These are phyloP conservation scores for Gymnopithys bicolor DNA, from an alignment of 2,797 vertebrate species.

Conservation along the genomic window DNA sequence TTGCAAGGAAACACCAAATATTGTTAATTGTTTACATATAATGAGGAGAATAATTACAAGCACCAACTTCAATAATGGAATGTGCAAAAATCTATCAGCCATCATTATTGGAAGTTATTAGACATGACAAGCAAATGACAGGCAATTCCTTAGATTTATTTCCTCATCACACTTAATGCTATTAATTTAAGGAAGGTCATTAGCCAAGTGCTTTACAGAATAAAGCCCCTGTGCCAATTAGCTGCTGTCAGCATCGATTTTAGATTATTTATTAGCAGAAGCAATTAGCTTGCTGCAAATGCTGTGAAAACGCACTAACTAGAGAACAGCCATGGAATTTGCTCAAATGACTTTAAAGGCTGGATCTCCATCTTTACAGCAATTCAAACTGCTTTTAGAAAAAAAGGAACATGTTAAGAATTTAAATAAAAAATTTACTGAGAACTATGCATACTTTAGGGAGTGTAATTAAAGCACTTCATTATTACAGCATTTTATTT, in stretches of 20 bases:
- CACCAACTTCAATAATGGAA: conserved; percentile 99
- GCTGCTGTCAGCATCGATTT: conserved; percentile 89
- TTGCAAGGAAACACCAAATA: conserved; percentile 88
- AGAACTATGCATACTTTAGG: conserved; percentile 70
- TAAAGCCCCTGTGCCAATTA: conserved; percentile 95
- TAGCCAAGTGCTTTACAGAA: conserved; percentile 92
- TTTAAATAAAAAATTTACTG: conserved; percentile 74
- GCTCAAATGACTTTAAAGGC: conserved; percentile 77
- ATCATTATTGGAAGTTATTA: conserved; percentile 99
- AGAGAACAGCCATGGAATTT: conserved; percentile 78
- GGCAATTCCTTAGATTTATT: conserved; percentile 99
- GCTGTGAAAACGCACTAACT: conserved; percentile 82
- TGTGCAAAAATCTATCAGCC: conserved; percentile 99
- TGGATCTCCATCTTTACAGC: conserved; percentile 66
- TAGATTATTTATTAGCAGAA: conserved; percentile 92
- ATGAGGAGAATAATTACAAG: conserved; percentile 99
- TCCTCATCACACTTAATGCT: conserved; percentile 92
- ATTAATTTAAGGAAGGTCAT: conserved; percentile 98
- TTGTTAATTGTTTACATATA: conserved; percentile 97
- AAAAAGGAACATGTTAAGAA: conserved; percentile 66
- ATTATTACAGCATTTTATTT: conserved; percentile 77
- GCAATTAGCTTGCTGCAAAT: conserved; percentile 85
- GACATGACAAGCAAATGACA: conserved; percentile 99
- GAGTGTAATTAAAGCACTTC: conserved; percentile 74
- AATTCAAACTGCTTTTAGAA: conserved; percentile 67